Conservation (phyloP, 2,888 invertebrate species). For the Pseudococcus longispinus region DNA sequence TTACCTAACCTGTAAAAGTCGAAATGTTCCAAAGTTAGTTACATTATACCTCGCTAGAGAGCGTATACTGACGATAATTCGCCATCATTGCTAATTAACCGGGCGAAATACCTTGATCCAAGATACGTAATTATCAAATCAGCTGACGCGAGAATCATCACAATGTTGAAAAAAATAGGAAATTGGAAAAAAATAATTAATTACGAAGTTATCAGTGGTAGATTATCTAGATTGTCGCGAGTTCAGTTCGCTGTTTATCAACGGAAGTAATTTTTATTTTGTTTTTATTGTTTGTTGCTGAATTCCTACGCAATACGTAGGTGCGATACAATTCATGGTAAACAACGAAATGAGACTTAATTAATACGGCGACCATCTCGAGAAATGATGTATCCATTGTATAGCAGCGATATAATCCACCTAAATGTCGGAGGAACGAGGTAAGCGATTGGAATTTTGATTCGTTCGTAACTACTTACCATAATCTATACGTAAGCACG, state of each 20-base stretch:
- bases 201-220: neutral
- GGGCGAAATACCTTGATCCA: neutral
- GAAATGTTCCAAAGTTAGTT: too few relatives aligned
- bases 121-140: too few relatives aligned
- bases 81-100: too few relatives aligned
- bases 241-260: neutral
- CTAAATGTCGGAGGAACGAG: conserved; percentile 95
- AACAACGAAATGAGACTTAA: neutral
- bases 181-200: neutral
- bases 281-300: neutral
- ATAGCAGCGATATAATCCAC: conserved; percentile 80
- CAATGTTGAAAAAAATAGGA: neutral
- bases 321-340: neutral
- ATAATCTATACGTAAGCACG: neutral
- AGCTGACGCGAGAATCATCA: neutral
- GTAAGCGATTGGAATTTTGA: conserved; percentile 65
- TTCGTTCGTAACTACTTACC: neutral
- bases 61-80: too few relatives aligned
- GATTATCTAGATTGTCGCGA: neutral
- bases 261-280: neutral
- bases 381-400: conserved; percentile 63
- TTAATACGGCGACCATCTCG: neutral
- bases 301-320: neutral
- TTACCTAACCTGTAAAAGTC: too few relatives aligned
- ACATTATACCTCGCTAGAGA: too few relatives aligned